Conservation (phyloP, 1,140 invertebrate genomes). For the Sinella curviseta region DNA sequence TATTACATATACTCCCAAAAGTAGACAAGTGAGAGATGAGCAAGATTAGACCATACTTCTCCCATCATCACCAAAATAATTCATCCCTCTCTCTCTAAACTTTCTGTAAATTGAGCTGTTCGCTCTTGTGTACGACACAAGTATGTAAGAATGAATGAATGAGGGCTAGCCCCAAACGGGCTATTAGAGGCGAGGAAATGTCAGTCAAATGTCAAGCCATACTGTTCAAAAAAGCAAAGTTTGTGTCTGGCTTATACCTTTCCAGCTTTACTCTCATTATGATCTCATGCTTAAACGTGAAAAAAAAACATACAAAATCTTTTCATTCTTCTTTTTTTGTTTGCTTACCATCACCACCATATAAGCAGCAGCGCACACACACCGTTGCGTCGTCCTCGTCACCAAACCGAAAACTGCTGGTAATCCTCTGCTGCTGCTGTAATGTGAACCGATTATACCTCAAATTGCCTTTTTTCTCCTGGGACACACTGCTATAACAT, state of each 20-base stretch:
- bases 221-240: neutral
- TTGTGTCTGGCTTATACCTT: neutral
- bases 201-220: conserved; percentile 50
- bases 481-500: neutral
- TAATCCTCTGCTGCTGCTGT: neutral
- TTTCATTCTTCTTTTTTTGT: neutral
- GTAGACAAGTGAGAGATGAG: neutral
- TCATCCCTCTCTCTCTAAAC: neutral
- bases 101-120: neutral
- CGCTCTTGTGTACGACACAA: neutral
- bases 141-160: neutral
- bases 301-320: neutral
- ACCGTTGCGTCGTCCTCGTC: neutral
- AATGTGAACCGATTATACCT: conserved; percentile 2
- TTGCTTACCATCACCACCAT: neutral
- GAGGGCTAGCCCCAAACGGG: conserved; percentile 43
- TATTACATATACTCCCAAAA: neutral
- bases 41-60: neutral
- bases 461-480: neutral
- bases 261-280: too few species aligned
- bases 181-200: conserved; percentile 51
- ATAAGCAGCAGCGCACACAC: neutral
- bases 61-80: neutral
- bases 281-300: neutral
- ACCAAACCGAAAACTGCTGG: neutral